Evolutionary conservation across 1,140 invertebrate genomes (phyloP).

Genomic region (Galleria mellonella): DNA sequence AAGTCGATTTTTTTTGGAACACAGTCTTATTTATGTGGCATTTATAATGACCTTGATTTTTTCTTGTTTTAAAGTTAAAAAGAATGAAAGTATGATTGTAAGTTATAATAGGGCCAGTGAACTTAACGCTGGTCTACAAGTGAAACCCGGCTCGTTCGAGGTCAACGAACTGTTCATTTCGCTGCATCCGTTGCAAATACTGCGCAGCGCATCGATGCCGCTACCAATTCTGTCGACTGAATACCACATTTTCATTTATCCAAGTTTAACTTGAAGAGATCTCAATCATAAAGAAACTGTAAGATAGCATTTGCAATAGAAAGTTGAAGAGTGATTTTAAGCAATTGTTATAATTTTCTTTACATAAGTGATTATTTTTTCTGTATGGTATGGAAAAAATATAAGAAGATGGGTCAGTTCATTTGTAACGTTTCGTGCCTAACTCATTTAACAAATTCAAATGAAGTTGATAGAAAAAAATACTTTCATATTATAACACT

Average conservation of each 20-base stretch:
- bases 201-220: constrained; percentile 57
- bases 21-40: no score
- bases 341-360: no score
- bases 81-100: constrained; percentile 2
- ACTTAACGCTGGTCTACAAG: constrained; percentile 62
- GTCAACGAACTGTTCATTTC: constrained; percentile 70
- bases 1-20: no score
- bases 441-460: no score
- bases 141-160: constrained; percentile 63
- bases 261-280: constrained; percentile 43
- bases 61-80: no score
- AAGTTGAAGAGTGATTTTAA: constrained; percentile 29
- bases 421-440: no score
- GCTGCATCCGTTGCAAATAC: constrained; percentile 73
- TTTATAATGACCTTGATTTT: no score
- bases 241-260: constrained; percentile 46
- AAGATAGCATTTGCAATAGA: constrained; percentile 45
- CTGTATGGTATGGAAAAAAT: no score
- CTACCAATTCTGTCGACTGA: constrained; percentile 57
- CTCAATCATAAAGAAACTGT: constrained; percentile 41
- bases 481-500: no score
- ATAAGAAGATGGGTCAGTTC: no score
- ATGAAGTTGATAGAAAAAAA: no score
- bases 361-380: no score
- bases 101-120: constrained; percentile 61